Conservation (phyloP, 2,797 vertebrate species). For the Simalia tracyae region DNA sequence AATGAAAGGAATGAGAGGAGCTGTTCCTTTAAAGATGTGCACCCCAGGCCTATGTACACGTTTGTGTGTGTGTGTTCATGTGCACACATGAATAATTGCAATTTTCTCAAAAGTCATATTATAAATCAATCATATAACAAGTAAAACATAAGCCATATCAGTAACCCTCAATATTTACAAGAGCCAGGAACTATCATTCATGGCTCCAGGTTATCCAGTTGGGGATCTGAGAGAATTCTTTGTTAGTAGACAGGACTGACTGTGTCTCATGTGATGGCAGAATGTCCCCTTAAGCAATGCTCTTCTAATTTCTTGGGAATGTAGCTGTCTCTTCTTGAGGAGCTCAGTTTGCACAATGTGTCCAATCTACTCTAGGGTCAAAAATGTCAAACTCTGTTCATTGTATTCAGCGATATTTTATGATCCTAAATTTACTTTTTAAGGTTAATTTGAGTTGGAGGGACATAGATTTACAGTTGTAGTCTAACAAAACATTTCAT, state of each 20-base stretch:
- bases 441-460: neutral
- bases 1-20: neutral
- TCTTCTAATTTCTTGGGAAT: slow-evolving; percentile 55
- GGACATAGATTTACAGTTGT: neutral
- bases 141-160: slow-evolving; percentile 33
- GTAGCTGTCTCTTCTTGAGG: slow-evolving; percentile 54
- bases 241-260: slow-evolving; percentile 51
- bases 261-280: slow-evolving; percentile 57
- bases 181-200: slow-evolving; percentile 65
- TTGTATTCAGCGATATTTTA: neutral
- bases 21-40: neutral
- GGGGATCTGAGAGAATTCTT: slow-evolving; percentile 59
- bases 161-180: slow-evolving; percentile 41
- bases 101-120: neutral
- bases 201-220: slow-evolving; percentile 44
- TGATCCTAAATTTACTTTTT: neutral
- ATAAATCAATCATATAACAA: neutral
- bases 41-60: neutral
- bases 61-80: neutral
- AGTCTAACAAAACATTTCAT: neutral
- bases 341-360: slow-evolving; percentile 45
- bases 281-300: slow-evolving; percentile 66
- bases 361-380: slow-evolving; percentile 51
- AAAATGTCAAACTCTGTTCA: slow-evolving; percentile 32
- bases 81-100: neutral